Conservation (phyloP, 2,113 vertebrate species). For the Penelope pileata region DNA sequence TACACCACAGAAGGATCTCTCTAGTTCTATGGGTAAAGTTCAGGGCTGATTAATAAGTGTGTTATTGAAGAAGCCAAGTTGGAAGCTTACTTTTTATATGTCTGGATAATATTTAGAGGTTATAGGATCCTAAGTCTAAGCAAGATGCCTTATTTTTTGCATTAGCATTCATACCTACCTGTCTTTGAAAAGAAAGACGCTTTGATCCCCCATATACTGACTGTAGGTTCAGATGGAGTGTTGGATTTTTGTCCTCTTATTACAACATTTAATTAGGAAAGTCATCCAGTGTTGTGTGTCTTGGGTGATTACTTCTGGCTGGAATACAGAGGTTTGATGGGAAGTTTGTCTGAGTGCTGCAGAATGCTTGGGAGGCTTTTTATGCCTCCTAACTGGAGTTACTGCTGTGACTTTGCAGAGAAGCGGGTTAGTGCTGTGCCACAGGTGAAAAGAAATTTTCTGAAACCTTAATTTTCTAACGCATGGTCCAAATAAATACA, state of each 20-base stretch:
- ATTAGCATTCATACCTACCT: background rate
- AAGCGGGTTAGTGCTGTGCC: background rate
- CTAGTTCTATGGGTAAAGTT: background rate
- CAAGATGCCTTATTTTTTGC: background rate
- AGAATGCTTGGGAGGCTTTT: background rate
- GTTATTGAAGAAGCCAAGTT: background rate
- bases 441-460: background rate
- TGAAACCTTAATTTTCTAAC: background rate
- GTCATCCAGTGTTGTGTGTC: background rate
- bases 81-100: background rate
- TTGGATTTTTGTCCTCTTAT: background rate
- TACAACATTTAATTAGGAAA: background rate
- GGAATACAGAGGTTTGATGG: background rate
- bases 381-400: background rate
- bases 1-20: background rate
- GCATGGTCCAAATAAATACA: background rate
- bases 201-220: background rate
- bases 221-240: background rate
- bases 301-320: background rate
- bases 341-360: background rate
- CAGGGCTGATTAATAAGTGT: background rate
- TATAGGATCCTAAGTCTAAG: background rate
- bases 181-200: fast-evolving
- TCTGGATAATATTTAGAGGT: background rate
- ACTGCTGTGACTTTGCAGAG: background rate